Evolutionary conservation across 2,888 invertebrate genomes (phyloP).

Genomic region (Chrysotoxum bicinctum): DNA sequence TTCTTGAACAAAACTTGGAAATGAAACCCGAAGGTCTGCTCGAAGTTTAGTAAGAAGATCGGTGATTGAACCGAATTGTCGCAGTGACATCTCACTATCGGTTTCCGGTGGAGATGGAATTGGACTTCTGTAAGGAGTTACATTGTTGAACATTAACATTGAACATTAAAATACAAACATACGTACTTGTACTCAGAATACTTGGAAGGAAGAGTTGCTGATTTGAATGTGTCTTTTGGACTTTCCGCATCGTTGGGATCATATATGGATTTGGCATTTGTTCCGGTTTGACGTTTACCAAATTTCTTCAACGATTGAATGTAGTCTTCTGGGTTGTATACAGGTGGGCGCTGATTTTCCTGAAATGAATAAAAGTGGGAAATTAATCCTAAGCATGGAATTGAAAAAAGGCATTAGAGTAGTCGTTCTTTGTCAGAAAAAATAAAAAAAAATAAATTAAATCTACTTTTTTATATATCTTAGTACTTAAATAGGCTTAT

Average conservation of each 20-base stretch:
- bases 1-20: slow-evolving; percentile 96
- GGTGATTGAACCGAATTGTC: slow-evolving; percentile 93
- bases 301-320: slow-evolving; percentile 90
- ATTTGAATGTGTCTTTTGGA: slow-evolving; percentile 77
- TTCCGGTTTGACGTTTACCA: slow-evolving; percentile 82
- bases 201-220: slow-evolving; percentile 80
- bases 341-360: slow-evolving; percentile 93
- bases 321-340: slow-evolving; percentile 95
- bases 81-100: slow-evolving; percentile 92
- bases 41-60: slow-evolving; percentile 93
- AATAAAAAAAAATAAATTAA: too few relatives aligned
- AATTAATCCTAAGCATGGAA: background rate
- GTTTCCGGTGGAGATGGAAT: slow-evolving; percentile 84
- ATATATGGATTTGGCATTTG: slow-evolving; percentile 79
- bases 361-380: slow-evolving; percentile 76
- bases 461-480: too few relatives aligned
- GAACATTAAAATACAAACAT: background rate
- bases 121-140: slow-evolving; percentile 83
- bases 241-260: slow-evolving; percentile 76
- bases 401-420: too few relatives aligned
- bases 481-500: too few relatives aligned
- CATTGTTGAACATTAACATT: background rate
- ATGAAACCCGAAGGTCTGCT: slow-evolving; percentile 92
- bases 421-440: too few relatives aligned
- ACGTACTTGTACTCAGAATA: slow-evolving; percentile 80